Evolutionary conservation across 2,888 invertebrate genomes (phyloP).

Genomic region (Athripsodes cinereus): DNA sequence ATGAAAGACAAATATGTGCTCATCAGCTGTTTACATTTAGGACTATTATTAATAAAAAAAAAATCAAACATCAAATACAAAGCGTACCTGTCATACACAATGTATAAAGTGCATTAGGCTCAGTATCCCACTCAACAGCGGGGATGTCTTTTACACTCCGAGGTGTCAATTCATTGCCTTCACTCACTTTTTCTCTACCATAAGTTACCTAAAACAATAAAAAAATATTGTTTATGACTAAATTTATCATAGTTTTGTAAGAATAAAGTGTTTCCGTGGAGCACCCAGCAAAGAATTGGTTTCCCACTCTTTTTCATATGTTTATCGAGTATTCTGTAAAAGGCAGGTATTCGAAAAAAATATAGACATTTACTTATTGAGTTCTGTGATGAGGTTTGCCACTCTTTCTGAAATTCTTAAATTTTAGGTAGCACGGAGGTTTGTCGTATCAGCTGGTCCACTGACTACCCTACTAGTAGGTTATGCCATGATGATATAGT

Average conservation of each 20-base stretch:
- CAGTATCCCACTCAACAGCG: conserved; percentile 59
- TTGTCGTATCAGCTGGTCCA: no score
- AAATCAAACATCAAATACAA: no score
- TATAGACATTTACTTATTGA: neutral
- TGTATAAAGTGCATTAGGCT: conserved; percentile 57
- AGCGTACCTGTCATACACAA: conserved; percentile 71
- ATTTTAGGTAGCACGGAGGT: no score
- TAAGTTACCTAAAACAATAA: neutral
- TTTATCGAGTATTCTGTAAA: no score
- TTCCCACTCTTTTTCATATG: no score
- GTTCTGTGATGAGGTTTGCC: neutral
- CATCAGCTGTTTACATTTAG: no score
- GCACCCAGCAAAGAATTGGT: no score
- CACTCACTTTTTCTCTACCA: conserved; percentile 45
- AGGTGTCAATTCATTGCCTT: conserved; percentile 70
- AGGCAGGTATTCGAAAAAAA: no score
- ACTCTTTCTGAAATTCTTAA: neutral
- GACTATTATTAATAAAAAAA: no score
- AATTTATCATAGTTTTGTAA: neutral
- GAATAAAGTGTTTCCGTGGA: neutral
- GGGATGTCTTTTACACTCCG: conserved; percentile 72
- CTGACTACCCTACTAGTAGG: no score
- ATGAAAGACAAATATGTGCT: no score
- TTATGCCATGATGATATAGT: no score
- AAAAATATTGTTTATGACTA: neutral